Percentiles rank a stretch among this genome's conserved stretches.
Evolutionary conservation across 2,797 vertebrate species (phyloP).

Genomic region (Lophius americanus): DNA sequence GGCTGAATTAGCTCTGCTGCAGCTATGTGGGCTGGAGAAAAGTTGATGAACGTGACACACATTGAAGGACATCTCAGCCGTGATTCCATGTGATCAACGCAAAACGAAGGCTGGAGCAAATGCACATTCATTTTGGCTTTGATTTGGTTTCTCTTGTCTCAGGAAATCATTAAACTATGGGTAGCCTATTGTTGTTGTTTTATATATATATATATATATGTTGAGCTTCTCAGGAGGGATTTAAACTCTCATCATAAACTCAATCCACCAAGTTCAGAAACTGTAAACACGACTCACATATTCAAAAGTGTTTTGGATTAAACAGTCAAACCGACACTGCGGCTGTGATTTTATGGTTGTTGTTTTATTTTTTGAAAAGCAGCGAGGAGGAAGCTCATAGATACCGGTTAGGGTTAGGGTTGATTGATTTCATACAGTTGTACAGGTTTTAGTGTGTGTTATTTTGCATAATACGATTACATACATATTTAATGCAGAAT

Average conservation of each 20-base stretch:
- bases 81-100: slow-evolving; percentile 17
- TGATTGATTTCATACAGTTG: neutral
- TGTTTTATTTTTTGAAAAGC: slow-evolving; percentile 29
- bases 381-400: slow-evolving; percentile 17
- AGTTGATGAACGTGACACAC: slow-evolving; percentile 41
- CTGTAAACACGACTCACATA: slow-evolving; percentile 38
- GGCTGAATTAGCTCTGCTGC: slow-evolving; percentile 64
- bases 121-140: neutral
- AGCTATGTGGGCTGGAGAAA: slow-evolving; percentile 35
- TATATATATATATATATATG: slow-evolving; percentile 15
- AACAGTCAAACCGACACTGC: slow-evolving; percentile 19
- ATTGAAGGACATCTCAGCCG: slow-evolving; percentile 38
- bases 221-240: slow-evolving; percentile 37
- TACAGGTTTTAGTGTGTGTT: too few relatives aligned
- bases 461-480: neutral
- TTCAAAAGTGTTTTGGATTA: slow-evolving; percentile 26
- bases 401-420: neutral
- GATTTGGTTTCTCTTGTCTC: slow-evolving; percentile 5
- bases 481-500: neutral
- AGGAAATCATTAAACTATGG: too few relatives aligned
- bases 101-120: slow-evolving; percentile 25
- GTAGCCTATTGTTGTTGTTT: slow-evolving; percentile 54
- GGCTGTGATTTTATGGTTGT: slow-evolving; percentile 14
- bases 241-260: slow-evolving; percentile 44
- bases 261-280: slow-evolving; percentile 39